Percentiles rank a stretch among this genome's conserved stretches.
These are phyloP conservation scores for Drosophila anomalata DNA, from an alignment of 2,888 invertebrate genomes.

Conservation along the genomic window DNA sequence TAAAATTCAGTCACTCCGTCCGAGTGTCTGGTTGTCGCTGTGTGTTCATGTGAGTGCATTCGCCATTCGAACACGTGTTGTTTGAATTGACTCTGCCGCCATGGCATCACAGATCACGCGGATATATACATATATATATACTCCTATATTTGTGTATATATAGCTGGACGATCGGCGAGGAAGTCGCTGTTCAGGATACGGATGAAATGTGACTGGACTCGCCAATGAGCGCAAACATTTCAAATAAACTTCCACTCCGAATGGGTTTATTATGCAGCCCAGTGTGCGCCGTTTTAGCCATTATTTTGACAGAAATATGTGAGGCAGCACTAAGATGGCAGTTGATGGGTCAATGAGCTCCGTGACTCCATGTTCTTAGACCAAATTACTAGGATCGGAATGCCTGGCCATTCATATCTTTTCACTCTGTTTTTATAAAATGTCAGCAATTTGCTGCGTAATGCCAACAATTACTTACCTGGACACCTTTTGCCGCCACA, in stretches of 20 bases:
- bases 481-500: conserved; percentile 28
- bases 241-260: conserved; percentile 9
- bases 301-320: conserved; percentile 42
- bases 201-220: conserved; percentile 43
- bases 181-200: conserved; percentile 72
- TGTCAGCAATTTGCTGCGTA: conserved; percentile 32
- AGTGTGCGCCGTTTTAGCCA: conserved; percentile 20
- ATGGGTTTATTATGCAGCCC: conserved; percentile 28
- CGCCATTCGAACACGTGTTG: conserved; percentile 49
- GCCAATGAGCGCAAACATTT: conserved; percentile 40
- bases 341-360: conserved; percentile 36
- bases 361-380: neutral
- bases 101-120: conserved; percentile 60
- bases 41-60: conserved; percentile 38
- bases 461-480: conserved; percentile 37
- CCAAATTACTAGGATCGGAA: neutral
- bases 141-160: conserved; percentile 3
- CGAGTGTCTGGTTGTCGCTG: conserved; percentile 20
- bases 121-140: conserved; percentile 42
- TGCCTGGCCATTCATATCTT: conserved; percentile 1
- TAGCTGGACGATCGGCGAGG: conserved; percentile 46
- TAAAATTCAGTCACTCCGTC: conserved; percentile 68
- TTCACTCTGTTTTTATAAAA: neutral
- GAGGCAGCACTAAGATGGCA: conserved; percentile 7
- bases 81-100: conserved; percentile 60